phyloP scores from a whole-genome alignment of 2,888 invertebrate genomes.

The Drosophila atripex region DNA sequence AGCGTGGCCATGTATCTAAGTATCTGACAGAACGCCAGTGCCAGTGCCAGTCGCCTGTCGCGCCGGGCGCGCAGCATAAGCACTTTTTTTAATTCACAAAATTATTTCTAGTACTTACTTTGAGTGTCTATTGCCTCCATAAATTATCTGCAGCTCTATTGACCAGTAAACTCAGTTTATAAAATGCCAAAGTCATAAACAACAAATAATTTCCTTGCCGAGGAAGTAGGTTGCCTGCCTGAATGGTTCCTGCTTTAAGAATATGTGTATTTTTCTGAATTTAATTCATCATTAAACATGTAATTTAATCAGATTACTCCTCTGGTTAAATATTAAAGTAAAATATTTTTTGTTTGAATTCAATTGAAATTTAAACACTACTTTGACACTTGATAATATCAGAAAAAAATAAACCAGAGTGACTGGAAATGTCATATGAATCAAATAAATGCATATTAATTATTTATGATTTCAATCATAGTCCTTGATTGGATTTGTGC shows the following conservation, averaged over 20 bases:
- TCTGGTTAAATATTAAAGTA: background rate
- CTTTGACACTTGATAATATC: too few species aligned
- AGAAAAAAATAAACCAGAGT: too few species aligned
- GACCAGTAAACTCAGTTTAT: background rate
- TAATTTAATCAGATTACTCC: background rate
- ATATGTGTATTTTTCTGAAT: background rate
- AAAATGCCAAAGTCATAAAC: conserved; percentile 22
- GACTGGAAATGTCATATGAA: too few species aligned
- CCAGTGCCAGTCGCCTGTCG: conserved; percentile 10
- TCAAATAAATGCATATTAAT: too few species aligned
- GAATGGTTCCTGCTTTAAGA: background rate
- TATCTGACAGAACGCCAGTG: conserved; percentile 29
- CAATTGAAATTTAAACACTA: too few species aligned
- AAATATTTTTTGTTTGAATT: background rate
- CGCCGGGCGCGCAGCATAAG: conserved; percentile 14
- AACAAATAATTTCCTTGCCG: conserved; percentile 1
- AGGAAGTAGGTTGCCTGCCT: background rate
- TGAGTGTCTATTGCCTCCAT: conserved; percentile 28
- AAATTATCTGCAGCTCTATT: conserved; percentile 22
- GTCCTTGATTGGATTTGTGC: background rate
- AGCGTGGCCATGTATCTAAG: conserved; percentile 14
- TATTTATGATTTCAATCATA: conserved; percentile 7
- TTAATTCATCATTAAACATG: background rate
- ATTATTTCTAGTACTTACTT: conserved; percentile 34
- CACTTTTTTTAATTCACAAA: conserved; percentile 33